Conservation (phyloP, 2,888 invertebrate species). For the Protophormia terraenovae region DNA sequence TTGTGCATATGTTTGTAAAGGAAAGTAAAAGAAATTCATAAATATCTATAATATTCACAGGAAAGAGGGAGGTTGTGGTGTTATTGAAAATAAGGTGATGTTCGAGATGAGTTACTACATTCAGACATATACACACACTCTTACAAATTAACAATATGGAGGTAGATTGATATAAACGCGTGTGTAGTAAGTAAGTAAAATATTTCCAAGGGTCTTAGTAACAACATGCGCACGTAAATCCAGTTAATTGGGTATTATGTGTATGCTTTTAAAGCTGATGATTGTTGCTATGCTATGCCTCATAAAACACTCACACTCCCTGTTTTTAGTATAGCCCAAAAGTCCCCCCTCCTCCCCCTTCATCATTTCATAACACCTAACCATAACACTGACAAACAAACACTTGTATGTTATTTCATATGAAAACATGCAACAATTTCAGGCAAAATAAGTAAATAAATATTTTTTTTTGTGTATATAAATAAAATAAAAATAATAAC, state of each 20-base stretch:
- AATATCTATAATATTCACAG: neutral
- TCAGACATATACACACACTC: neutral
- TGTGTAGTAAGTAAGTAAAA: conserved; percentile 33
- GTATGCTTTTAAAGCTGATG: conserved; percentile 30
- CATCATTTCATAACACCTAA: neutral
- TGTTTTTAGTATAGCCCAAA: no score
- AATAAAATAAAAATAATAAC: conserved; percentile 41
- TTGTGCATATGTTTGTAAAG: conserved; percentile 23
- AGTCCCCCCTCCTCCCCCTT: neutral
- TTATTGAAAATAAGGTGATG: neutral
- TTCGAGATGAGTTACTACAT: conserved; percentile 3
- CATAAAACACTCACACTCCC: neutral
- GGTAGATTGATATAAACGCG: conserved; percentile 4
- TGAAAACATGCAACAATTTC: conserved; percentile 52
- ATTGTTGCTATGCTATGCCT: conserved; percentile 50
- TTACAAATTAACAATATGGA: neutral
- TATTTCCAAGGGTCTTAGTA: conserved; percentile 60
- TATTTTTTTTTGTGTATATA: neutral
- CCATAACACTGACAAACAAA: neutral
- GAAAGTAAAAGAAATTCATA: neutral
- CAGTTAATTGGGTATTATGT: conserved; percentile 71
- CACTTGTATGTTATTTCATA: conserved; percentile 13
- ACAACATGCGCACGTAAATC: conserved; percentile 70
- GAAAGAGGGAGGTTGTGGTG: neutral
- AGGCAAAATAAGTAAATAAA: neutral